Base-by-base conservation (phyloP, 2,888 invertebrate species). In the Dione vanillae region DNA sequence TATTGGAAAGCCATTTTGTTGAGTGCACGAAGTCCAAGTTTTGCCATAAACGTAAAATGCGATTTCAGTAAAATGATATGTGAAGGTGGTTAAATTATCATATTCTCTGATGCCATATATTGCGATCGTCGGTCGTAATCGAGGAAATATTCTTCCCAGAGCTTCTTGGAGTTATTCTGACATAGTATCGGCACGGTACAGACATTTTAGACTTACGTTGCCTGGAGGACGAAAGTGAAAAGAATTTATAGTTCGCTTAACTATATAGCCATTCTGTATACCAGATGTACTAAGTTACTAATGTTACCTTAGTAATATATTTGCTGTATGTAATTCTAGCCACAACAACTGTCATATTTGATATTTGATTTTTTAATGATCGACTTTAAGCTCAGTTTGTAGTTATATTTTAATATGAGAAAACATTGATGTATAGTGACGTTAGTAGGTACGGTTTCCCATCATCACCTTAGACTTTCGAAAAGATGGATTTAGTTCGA, bases 1-100 rank as follows among this genome's bases (percentile, higher is more conserved):
- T 92, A 92, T 93, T 89, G 91, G 89, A 91, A 93, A 92, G 84
- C 91, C 91, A 93, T 92, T 93, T 91, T 84, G 89, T 84, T 93
- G 91, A 93, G 92, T 92, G 91, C 91, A 91, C 87, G 88, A 86
- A 91, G 89, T 88, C 86, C 85, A 92, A 92, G 90, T 92, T 93
- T 91, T 86, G 86, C 89, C 85, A 91, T 93, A 92, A 92, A 91
- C 92, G 91, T 91, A 90, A 92, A 90, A 89, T 88, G 92, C 90
- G 90, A 85, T 86, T 83, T 83, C 84, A 85, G 83, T 85, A 87
- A 88, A 88, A 90, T 91, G 91, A 92, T 91, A 90, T 90, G 90
- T 90, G 88, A 85, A 90, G 90, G 88, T 89, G 82, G 84, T 75
- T 70, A 76, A 76, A 75, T 77, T 75, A 73, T 73, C 69, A 66